Evolutionary conservation across 2,888 invertebrate species (phyloP).

Genomic region (Icerya purchasi): DNA sequence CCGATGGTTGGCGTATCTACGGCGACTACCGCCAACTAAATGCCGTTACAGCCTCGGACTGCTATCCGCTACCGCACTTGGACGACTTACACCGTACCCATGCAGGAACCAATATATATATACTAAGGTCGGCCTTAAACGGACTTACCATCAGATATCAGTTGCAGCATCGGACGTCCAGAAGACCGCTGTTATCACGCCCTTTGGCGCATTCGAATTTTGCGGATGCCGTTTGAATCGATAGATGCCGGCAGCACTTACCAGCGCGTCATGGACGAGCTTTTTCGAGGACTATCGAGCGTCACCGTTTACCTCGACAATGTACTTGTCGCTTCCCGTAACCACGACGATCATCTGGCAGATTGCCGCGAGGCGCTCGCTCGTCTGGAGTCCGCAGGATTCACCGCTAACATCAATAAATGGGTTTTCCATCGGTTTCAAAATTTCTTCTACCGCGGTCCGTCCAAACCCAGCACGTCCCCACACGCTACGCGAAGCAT

Average conservation of each 20-base stretch:
- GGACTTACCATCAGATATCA: conserved; percentile 20
- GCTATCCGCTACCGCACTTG: conserved; percentile 9
- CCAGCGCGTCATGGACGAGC: conserved; percentile 1
- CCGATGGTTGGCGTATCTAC: not conserved
- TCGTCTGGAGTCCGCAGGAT: not conserved
- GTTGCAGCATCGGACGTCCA: conserved; percentile 18
- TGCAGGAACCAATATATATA: conserved; percentile 14
- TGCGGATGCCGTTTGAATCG: conserved; percentile 18
- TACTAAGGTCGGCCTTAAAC: conserved; percentile 14
- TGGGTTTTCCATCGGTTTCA: too few species aligned
- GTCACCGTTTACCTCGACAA: conserved; percentile 7
- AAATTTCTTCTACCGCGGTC: too few species aligned
- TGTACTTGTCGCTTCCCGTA: not conserved
- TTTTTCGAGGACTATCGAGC: not conserved
- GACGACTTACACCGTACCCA: conserved; percentile 12
- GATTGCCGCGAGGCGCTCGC: not conserved
- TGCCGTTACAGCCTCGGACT: conserved; percentile 1
- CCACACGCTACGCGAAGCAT: too few species aligned
- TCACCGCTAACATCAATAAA: too few species aligned
- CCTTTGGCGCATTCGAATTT: conserved; percentile 17
- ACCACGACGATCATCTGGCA: not conserved
- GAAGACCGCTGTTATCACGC: conserved; percentile 21
- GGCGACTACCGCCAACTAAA: conserved; percentile 11
- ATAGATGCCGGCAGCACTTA: conserved; percentile 16
- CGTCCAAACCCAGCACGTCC: too few species aligned